Conservation (phyloP, 2,113 vertebrate genomes). For the Pipa parva region DNA sequence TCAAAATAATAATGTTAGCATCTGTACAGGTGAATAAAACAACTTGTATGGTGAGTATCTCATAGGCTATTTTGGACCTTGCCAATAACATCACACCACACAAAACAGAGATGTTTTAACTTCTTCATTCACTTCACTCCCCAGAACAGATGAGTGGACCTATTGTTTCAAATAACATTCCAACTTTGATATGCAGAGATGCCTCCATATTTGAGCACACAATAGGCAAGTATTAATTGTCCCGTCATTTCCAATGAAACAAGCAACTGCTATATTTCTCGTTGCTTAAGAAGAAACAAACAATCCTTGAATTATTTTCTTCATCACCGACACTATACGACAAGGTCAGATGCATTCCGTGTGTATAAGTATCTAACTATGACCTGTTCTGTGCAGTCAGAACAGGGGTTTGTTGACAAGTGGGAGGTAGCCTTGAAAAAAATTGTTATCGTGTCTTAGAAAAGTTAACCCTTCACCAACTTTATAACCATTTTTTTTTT, state of each 20-base stretch:
- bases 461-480: slow-evolving; percentile 18
- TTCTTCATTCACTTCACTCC: background rate
- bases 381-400: slow-evolving; percentile 32
- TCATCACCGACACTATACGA: slow-evolving; percentile 17
- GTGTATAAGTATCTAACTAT: slow-evolving; percentile 12
- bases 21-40: background rate
- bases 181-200: slow-evolving; percentile 1
- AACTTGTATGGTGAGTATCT: background rate
- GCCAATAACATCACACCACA: slow-evolving; percentile 2
- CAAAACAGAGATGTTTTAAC: background rate
- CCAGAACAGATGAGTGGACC: background rate
- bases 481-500: slow-evolving; percentile 10
- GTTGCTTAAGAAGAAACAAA: slow-evolving; percentile 31
- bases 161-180: slow-evolving; percentile 11
- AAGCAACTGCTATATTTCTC: slow-evolving; percentile 13
- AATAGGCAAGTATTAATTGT: slow-evolving; percentile 16
- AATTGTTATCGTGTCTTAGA: slow-evolving; percentile 23
- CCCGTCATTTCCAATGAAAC: background rate
- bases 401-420: slow-evolving; percentile 25
- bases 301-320: slow-evolving; percentile 32
- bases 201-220: slow-evolving; percentile 16
- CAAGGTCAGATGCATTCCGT: slow-evolving; percentile 34
- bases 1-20: background rate
- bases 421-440: slow-evolving; percentile 34
- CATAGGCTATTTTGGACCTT: background rate